phyloP scores from a whole-genome alignment of 2,888 invertebrate species.

The Luperina testacea region DNA sequence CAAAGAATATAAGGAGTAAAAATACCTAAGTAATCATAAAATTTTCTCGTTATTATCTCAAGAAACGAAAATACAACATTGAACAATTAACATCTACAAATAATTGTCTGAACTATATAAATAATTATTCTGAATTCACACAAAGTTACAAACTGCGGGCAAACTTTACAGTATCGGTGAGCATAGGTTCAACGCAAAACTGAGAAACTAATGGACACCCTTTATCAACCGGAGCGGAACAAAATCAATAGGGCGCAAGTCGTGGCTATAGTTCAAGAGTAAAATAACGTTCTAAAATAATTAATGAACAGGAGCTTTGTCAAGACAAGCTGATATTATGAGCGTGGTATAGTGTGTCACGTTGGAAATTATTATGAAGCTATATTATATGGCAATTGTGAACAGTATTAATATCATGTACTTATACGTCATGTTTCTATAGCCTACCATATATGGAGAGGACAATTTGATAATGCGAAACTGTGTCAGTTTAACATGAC shows the following conservation, averaged over 20 bases:
- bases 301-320: slow-evolving; percentile 59
- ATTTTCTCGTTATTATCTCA: no score
- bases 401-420: slow-evolving; percentile 29
- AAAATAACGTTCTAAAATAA: slow-evolving; percentile 54
- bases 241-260: slow-evolving; percentile 58
- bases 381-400: slow-evolving; percentile 16
- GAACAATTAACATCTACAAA: neutral
- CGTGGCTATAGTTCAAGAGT: slow-evolving; percentile 26
- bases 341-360: slow-evolving; percentile 34
- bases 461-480: neutral
- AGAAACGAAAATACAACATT: neutral
- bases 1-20: neutral
- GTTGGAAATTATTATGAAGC: slow-evolving; percentile 39
- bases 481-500: neutral
- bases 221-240: slow-evolving; percentile 37
- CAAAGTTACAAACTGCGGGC: slow-evolving; percentile 18
- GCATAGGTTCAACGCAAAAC: slow-evolving; percentile 36
- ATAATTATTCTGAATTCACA: neutral
- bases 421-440: neutral
- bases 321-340: slow-evolving; percentile 40
- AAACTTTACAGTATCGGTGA: slow-evolving; percentile 29
- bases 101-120: slow-evolving; percentile 1
- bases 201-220: slow-evolving; percentile 44
- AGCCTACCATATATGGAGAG: no score
- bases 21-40: no score